Percentiles rank a stretch among this genome's conserved stretches.
Conservation (phyloP, 2,888 invertebrate species). For the Ophraella communa region DNA sequence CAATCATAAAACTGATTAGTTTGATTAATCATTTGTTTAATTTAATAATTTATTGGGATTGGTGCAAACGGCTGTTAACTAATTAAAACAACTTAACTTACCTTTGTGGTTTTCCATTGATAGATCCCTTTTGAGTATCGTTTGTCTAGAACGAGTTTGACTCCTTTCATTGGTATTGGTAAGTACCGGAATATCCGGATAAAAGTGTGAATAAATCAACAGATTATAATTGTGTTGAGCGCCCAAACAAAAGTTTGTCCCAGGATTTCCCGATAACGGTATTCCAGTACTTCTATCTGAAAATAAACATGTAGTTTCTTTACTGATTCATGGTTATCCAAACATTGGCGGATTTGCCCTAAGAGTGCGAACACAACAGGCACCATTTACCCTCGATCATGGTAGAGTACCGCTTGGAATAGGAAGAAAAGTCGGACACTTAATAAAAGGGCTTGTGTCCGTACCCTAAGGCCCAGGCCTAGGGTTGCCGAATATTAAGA, state of each 20-base stretch:
- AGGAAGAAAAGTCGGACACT: too few species aligned
- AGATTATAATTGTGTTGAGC: conserved; percentile 79
- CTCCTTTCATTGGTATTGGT: conserved; percentile 35
- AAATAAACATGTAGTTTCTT: conserved; percentile 16
- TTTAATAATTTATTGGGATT: not conserved
- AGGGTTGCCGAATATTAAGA: too few species aligned
- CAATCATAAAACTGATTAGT: too few species aligned
- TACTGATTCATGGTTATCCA: too few species aligned
- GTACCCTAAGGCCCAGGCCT: too few species aligned
- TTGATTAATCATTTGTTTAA: too few species aligned
- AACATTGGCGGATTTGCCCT: too few species aligned
- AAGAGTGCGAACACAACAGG: too few species aligned
- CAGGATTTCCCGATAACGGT: conserved; percentile 69
- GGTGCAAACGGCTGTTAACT: not conserved
- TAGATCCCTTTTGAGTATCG: conserved; percentile 49
- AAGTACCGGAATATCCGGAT: conserved; percentile 64
- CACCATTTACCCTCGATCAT: too few species aligned
- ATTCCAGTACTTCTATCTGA: conserved; percentile 77
- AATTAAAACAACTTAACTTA: conserved; percentile 7
- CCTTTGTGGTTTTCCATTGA: conserved; percentile 45
- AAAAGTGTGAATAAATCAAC: conserved; percentile 76
- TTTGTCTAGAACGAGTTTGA: conserved; percentile 34
- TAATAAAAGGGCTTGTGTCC: too few species aligned
- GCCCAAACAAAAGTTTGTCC: conserved; percentile 65
- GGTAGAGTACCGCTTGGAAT: too few species aligned